Conservation (phyloP, 1,140 invertebrate species). For the Eulimnadia texana region DNA sequence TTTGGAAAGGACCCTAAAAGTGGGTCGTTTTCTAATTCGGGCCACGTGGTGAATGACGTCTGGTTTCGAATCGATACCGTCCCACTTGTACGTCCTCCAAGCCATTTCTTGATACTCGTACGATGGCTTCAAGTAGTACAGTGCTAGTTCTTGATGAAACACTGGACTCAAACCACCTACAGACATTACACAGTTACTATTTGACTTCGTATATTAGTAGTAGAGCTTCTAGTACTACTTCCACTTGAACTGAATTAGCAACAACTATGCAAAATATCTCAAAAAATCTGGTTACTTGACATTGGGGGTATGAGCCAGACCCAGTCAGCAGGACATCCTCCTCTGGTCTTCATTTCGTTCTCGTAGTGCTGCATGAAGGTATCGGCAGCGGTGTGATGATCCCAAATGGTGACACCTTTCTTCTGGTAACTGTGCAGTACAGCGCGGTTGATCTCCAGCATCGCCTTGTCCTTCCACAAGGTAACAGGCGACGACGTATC, state of each 20-base stretch:
- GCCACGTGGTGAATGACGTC: not conserved
- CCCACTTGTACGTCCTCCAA: not conserved
- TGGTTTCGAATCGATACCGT: not conserved
- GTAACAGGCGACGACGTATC: constrained; percentile 25
- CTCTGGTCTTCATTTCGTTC: constrained; percentile 25
- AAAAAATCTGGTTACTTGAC: too few species aligned
- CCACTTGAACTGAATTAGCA: too few species aligned
- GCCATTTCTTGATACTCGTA: constrained; percentile 25
- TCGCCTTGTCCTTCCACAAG: constrained; percentile 28
- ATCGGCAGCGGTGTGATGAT: constrained; percentile 28
- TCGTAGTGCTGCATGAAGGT: constrained; percentile 29
- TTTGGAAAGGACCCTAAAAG: constrained; percentile 5
- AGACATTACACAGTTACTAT: not conserved
- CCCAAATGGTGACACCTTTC: constrained; percentile 26
- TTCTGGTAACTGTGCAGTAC: constrained; percentile 29
- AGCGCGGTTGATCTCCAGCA: constrained; percentile 29
- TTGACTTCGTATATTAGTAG: too few species aligned
- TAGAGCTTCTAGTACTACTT: too few species aligned
- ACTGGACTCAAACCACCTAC: constrained; percentile 18
- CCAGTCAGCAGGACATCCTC: constrained; percentile 30
- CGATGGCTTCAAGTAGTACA: constrained; percentile 26
- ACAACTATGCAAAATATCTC: too few species aligned
- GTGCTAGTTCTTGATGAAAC: constrained; percentile 28
- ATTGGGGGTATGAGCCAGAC: constrained; percentile 30
- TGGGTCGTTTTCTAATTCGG: not conserved